Evolutionary conservation across 2,888 invertebrate species (phyloP).

Genomic region (Stenurella melanura): DNA sequence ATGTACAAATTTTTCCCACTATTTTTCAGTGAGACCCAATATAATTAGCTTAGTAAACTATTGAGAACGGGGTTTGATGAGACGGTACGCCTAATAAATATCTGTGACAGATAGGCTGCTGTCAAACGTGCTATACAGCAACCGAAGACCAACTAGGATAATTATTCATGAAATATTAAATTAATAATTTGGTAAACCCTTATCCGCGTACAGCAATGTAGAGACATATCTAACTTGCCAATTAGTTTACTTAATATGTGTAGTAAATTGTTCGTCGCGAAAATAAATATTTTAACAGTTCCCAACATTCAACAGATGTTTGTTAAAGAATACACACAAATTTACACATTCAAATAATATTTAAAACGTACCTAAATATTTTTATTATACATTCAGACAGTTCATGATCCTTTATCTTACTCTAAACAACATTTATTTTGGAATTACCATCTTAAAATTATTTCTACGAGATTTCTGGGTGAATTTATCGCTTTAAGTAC

Average conservation of each 20-base stretch:
- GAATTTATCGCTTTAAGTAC: constrained; percentile 17
- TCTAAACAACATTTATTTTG: neutral
- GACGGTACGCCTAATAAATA: no score
- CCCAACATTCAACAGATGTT: constrained; percentile 25
- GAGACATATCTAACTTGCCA: constrained; percentile 14
- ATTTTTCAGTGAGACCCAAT: no score
- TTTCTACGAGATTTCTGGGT: neutral
- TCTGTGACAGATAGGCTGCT: no score
- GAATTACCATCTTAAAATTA: constrained; percentile 9
- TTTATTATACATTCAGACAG: neutral
- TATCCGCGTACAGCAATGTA: neutral
- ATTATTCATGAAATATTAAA: no score
- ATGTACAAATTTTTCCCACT: no score
- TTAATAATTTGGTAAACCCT: neutral
- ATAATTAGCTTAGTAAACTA: no score
- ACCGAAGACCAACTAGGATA: no score
- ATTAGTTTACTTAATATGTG: constrained; percentile 16
- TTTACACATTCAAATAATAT: constrained; percentile 22
- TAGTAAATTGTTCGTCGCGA: constrained; percentile 10
- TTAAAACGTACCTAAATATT: constrained; percentile 17
- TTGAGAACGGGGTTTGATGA: no score
- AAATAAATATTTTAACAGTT: constrained; percentile 30
- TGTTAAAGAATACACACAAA: constrained; percentile 14
- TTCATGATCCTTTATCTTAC: neutral
- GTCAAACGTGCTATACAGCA: no score